phyloP scores from a whole-genome alignment of 2,797 vertebrate genomes.

The Anas acuta region DNA sequence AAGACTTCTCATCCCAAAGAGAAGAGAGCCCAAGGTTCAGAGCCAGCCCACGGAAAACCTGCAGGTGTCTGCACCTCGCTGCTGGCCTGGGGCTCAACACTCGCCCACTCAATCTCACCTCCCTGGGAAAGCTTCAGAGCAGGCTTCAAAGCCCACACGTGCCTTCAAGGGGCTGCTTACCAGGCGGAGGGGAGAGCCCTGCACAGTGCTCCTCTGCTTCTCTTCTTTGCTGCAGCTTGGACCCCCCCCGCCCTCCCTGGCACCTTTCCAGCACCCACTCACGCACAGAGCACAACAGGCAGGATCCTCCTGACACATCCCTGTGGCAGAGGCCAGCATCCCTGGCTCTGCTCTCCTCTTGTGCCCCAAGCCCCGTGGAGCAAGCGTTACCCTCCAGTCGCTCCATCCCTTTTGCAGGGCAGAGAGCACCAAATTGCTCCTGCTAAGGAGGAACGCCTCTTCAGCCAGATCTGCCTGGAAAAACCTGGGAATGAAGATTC shows the following conservation, averaged over 20 bases:
- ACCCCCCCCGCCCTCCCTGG: neutral
- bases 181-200: neutral
- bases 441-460: neutral
- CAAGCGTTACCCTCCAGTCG: neutral
- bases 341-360: neutral
- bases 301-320: neutral
- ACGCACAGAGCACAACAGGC: neutral
- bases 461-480: neutral
- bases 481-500: neutral
- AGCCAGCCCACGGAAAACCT: neutral
- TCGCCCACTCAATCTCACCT: conserved; percentile 39
- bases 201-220: neutral
- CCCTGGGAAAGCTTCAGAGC: neutral
- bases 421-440: neutral
- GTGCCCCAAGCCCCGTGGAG: neutral
- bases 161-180: neutral
- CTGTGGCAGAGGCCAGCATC: rapidly evolving
- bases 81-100: neutral
- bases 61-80: neutral
- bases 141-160: neutral
- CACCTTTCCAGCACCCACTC: neutral
- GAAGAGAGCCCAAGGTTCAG: neutral
- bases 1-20: neutral
- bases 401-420: neutral
- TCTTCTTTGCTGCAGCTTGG: neutral